These are phyloP conservation scores for Incurvaria masculella DNA, from an alignment of 2,888 invertebrate genomes.

Conservation along the genomic window DNA sequence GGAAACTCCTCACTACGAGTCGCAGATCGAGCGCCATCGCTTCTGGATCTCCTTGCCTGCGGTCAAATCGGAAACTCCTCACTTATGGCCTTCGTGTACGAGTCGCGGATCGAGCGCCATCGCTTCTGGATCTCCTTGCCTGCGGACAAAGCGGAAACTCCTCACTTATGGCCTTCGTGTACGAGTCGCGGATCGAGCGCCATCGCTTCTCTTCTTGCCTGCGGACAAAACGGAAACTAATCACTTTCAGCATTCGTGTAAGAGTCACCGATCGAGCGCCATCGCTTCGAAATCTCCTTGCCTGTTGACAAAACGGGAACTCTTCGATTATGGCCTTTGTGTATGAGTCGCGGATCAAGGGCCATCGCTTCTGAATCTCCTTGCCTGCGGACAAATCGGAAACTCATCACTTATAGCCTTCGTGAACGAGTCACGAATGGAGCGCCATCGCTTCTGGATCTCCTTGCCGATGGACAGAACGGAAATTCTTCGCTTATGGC, in stretches of 20 bases:
- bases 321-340: no score
- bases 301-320: constrained; percentile 25
- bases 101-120: constrained; percentile 50
- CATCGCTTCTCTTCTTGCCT: constrained; percentile 50
- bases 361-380: constrained; percentile 43
- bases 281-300: constrained; percentile 48
- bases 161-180: constrained; percentile 34
- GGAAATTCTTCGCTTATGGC: constrained; percentile 13
- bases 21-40: constrained; percentile 21
- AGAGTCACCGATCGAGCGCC: constrained; percentile 48
- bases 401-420: constrained; percentile 27
- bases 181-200: constrained; percentile 48
- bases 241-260: constrained; percentile 38
- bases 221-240: constrained; percentile 16
- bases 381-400: constrained; percentile 30
- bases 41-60: constrained; percentile 49
- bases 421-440: constrained; percentile 47
- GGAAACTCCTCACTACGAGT: not conserved
- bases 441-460: constrained; percentile 49
- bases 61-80: constrained; percentile 13
- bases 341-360: no score
- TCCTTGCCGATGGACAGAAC: constrained; percentile 36
- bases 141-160: constrained; percentile 20
- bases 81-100: constrained; percentile 45
- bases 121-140: constrained; percentile 49